A percentile compares a stretch with the other conserved stretches of the same genome.
Conservation (phyloP, 2,113 vertebrate species). For the Bufo gargarizans region DNA sequence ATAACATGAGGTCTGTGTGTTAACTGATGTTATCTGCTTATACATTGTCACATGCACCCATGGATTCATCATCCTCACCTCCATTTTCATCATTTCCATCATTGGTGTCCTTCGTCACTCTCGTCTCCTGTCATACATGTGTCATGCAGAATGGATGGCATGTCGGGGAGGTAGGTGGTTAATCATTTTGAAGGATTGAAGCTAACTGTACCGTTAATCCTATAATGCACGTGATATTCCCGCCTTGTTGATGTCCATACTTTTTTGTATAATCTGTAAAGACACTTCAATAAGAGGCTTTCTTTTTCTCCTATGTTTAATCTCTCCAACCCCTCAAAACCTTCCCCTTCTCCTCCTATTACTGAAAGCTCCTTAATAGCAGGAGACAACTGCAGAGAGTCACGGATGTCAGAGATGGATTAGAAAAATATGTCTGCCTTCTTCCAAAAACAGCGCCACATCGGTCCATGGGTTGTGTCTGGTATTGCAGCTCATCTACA, state of each 20-base stretch:
- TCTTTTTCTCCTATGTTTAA: neutral
- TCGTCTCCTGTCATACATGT: neutral
- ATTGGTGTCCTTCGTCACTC: neutral
- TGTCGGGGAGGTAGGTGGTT: slow-evolving; percentile 52
- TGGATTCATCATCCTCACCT: slow-evolving; percentile 13
- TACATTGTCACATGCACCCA: slow-evolving; percentile 8
- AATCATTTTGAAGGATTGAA: neutral
- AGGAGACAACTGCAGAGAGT: neutral
- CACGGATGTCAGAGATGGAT: neutral
- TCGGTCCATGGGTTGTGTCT: too few relatives aligned
- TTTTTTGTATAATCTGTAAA: neutral
- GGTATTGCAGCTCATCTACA: too few relatives aligned
- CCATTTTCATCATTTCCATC: slow-evolving; percentile 10
- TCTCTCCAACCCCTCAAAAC: neutral
- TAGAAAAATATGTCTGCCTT: too few relatives aligned
- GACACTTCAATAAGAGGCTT: neutral
- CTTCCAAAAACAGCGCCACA: too few relatives aligned
- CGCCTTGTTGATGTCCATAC: too few relatives aligned
- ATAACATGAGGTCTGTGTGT: neutral
- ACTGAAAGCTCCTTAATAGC: neutral
- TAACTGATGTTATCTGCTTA: neutral
- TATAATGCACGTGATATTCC: neutral
- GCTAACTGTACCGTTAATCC: neutral
- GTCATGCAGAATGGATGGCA: slow-evolving; percentile 48
- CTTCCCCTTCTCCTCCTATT: neutral